A percentile compares a stretch with the other conserved stretches of the same genome.
These are phyloP conservation scores for Mus spicilegus DNA, from an alignment of 2,113 vertebrate species.

Conservation along the genomic window DNA sequence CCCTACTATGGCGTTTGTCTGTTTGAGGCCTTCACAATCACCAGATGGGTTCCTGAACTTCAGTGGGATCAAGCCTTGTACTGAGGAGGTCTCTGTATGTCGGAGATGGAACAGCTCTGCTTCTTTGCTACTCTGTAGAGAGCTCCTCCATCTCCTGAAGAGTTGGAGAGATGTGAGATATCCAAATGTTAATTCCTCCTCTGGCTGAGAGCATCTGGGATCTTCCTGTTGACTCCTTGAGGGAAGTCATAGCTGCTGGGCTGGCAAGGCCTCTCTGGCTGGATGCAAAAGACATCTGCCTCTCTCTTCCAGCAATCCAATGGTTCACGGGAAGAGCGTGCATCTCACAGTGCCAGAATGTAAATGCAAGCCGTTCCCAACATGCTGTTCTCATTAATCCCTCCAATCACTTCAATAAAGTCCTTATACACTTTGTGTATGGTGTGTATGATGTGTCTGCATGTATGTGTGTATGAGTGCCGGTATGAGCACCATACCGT, in stretches of 20 bases:
- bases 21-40: not conserved
- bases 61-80: not conserved
- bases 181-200: not conserved
- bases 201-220: not conserved
- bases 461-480: not conserved
- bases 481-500: not conserved
- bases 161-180: not conserved
- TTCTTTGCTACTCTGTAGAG: not conserved
- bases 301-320: not conserved
- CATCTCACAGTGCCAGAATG: not conserved
- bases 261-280: not conserved
- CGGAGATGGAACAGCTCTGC: not conserved
- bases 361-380: not conserved
- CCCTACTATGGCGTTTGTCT: no score
- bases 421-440: not conserved
- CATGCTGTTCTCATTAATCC: not conserved
- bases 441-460: not conserved
- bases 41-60: not conserved
- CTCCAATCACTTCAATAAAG: constrained; percentile 7
- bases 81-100: not conserved
- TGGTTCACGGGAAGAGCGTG: not conserved
- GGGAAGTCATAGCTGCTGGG: not conserved
- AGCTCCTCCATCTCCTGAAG: not conserved
- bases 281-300: not conserved
- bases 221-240: not conserved